phyloP scores from a whole-genome alignment of 2,113 vertebrate species.

The Thunnus thynnus region DNA sequence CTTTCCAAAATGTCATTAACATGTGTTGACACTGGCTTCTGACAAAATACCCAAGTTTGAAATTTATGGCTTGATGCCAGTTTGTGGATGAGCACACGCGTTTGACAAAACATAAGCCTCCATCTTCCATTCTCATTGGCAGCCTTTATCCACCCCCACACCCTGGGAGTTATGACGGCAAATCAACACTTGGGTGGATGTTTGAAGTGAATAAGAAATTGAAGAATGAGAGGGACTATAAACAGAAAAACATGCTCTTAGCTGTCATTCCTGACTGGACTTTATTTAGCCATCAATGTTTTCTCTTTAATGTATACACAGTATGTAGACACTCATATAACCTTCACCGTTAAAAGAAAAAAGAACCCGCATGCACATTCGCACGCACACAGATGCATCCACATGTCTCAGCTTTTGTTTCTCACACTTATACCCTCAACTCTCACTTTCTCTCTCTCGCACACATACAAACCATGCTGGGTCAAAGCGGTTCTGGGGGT shows the following conservation, averaged over 20 bases:
- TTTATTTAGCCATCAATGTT: slow-evolving; percentile 61
- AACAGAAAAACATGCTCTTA: slow-evolving; percentile 59
- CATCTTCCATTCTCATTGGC: slow-evolving; percentile 48
- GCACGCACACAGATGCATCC: slow-evolving; percentile 43
- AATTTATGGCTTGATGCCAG: slow-evolving; percentile 57
- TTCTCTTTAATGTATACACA: slow-evolving; percentile 31
- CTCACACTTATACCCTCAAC: slow-evolving; percentile 66
- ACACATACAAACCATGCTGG: slow-evolving; percentile 58
- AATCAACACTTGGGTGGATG: slow-evolving; percentile 62
- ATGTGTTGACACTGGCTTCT: slow-evolving; percentile 68
- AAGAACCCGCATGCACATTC: slow-evolving; percentile 7
- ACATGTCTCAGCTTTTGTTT: slow-evolving; percentile 70
- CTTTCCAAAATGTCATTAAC: slow-evolving; percentile 70
- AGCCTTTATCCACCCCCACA: slow-evolving; percentile 58
- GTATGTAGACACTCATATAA: slow-evolving; percentile 15
- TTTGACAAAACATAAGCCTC: slow-evolving; percentile 69
- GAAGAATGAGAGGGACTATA: slow-evolving; percentile 49
- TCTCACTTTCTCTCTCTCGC: slow-evolving; percentile 61
- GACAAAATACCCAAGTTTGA: slow-evolving; percentile 68
- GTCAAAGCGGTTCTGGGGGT: slow-evolving; percentile 63
- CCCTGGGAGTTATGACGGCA: slow-evolving; percentile 46
- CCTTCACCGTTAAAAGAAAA: slow-evolving; percentile 33
- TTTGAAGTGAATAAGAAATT: slow-evolving; percentile 61
- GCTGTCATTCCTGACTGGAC: slow-evolving; percentile 57
- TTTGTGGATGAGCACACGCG: slow-evolving; percentile 47